phyloP scores from a whole-genome alignment of 2,888 invertebrate genomes.

The Dorcus parallelipipedus region DNA sequence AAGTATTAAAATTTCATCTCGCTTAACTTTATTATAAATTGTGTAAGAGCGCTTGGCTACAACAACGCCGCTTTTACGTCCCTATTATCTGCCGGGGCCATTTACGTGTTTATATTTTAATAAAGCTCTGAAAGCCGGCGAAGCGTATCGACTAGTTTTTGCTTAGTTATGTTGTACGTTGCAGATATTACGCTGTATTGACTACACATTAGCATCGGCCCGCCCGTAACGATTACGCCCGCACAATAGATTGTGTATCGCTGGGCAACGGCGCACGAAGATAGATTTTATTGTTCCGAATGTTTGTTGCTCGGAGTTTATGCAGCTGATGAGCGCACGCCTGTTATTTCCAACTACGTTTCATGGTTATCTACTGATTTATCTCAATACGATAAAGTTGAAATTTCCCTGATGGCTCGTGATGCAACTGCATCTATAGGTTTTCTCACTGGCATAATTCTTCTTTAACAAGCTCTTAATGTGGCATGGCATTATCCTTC shows the following conservation, averaged over 20 bases:
- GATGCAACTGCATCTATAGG: background rate
- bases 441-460: no score
- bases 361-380: constrained; percentile 1
- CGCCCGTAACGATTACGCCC: background rate
- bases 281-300: constrained; percentile 9
- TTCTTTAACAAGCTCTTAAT: no score
- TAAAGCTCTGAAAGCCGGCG: background rate
- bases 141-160: background rate
- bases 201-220: background rate
- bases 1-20: no score
- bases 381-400: background rate
- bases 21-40: no score
- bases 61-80: no score
- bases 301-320: constrained; percentile 14
- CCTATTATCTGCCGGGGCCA: no score
- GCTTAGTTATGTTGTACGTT: background rate
- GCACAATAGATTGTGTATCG: background rate
- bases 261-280: background rate
- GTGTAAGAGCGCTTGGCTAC: no score
- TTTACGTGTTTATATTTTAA: background rate
- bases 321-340: constrained; percentile 6
- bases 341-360: constrained; percentile 2
- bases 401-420: background rate
- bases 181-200: background rate
- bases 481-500: no score